Percentiles rank a stretch among this genome's conserved stretches.
Evolutionary conservation across 1,140 invertebrate species (phyloP).

Genomic region (Solenopsis fugax): DNA sequence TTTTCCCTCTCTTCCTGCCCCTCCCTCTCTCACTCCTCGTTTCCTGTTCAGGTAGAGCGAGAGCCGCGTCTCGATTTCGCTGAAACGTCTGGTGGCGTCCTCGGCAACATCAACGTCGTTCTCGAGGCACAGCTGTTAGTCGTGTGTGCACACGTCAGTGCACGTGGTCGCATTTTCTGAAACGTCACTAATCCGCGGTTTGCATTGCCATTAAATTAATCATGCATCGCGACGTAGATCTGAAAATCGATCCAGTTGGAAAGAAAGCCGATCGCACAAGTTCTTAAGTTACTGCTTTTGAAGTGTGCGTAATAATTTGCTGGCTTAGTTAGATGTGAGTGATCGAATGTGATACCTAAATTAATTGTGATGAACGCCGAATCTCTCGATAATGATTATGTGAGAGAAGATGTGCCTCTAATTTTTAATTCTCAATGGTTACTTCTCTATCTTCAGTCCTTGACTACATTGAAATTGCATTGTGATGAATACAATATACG

Average conservation of each 20-base stretch:
- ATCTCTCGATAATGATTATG: neutral
- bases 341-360: slow-evolving; percentile 16
- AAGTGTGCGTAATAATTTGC: no score
- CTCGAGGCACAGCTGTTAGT: slow-evolving; percentile 68
- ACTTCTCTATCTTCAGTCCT: slow-evolving; percentile 1
- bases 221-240: slow-evolving; percentile 15
- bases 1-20: neutral
- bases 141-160: slow-evolving; percentile 56
- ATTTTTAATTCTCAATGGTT: neutral
- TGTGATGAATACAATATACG: neutral
- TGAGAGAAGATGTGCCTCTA: neutral
- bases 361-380: neutral
- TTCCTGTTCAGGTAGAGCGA: slow-evolving; percentile 14
- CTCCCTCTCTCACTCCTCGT: neutral
- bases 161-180: slow-evolving; percentile 64
- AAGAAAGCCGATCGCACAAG: neutral
- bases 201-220: neutral
- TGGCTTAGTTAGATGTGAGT: neutral
- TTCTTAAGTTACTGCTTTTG: neutral
- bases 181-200: neutral
- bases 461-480: neutral
- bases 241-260: slow-evolving; percentile 23
- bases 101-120: slow-evolving; percentile 32
- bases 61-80: slow-evolving; percentile 62
- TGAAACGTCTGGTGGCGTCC: slow-evolving; percentile 52